Evolutionary conservation across 2,888 invertebrate genomes (phyloP), one percentile per base, ranked within the genome.

Genomic region (Coleophora deauratella): DNA sequence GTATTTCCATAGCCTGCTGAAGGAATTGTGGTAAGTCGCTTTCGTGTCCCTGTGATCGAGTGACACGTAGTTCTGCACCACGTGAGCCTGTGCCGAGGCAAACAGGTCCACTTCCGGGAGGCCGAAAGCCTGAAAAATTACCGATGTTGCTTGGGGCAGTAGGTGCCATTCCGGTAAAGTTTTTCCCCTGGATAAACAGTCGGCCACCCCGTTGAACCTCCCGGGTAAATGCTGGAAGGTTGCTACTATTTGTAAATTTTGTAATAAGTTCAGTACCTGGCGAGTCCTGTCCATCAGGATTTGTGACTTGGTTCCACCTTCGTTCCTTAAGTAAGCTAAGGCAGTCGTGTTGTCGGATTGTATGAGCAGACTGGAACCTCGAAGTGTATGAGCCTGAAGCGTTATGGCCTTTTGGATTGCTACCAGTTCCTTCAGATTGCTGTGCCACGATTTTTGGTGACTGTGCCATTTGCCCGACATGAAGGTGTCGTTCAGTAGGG

Each of bases 261-360:
- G 43, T 34, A 37, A 14, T n/a, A 52, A 27, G 1, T 2, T 9
- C 7, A 54, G 34, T 0, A 52, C 35, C 6, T 44, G 37, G 14
- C 36, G 21, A 7, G 57, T 55, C 15, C 44, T 11, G 2, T 44
- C 30, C 9, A 54, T 39, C 1, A 54, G 44, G 1, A 10, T 28
- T 2, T 8, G 13, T 1, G 55, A 57, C 21, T 37, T 43, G 4
- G 53, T 57, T 31, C 56, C 54, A 1, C 55, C 56, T 41, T 54
- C 52, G 28, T 54, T 54, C 9, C 40, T 46, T 34, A 57, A 46
- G 35, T 52, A 56, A 0, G 54, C 38, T 4, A 57, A 42, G 1
- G 54, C 52, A 0, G 56, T 55, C 7, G 28, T 28, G 28, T 28
- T 28, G 28, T 28, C 28, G 7, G 28, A 28, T 28, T 28, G 28